These are phyloP conservation scores for Paramacrobiotus metropolitanus DNA, from an alignment of 1,140 invertebrate genomes.

Conservation along the genomic window DNA sequence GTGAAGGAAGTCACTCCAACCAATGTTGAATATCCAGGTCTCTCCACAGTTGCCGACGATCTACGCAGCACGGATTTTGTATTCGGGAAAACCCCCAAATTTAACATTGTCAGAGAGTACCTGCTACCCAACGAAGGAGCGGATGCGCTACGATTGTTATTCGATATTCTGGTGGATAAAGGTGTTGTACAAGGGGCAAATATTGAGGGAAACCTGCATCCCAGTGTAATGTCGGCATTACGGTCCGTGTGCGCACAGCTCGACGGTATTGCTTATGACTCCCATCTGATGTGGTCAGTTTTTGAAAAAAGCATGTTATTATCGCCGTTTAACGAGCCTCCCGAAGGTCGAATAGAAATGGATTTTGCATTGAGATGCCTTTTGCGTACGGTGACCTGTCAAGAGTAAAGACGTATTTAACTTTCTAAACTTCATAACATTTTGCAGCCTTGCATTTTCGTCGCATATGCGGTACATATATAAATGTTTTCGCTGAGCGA, in stretches of 20 bases:
- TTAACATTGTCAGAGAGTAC: background rate
- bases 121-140: background rate
- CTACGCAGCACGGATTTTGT: background rate
- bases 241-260: background rate
- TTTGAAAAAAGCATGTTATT: no score
- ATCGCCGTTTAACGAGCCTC: no score
- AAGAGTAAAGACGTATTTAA: no score
- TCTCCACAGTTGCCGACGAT: background rate
- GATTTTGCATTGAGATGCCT: no score
- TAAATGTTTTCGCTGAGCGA: no score
- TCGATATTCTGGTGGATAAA: background rate
- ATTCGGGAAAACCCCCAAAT: background rate
- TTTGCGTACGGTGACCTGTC: no score
- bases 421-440: no score
- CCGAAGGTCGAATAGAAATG: no score
- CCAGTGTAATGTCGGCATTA: background rate
- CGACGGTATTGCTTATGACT: background rate
- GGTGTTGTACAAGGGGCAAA: background rate
- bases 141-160: background rate
- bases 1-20: conserved; percentile 6
- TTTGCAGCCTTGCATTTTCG: no score
- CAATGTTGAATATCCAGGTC: conserved; percentile 4
- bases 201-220: background rate
- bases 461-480: no score
- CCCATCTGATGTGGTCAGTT: background rate